Percentiles rank a stretch among this genome's conserved stretches.
Evolutionary conservation across 2,888 invertebrate species (phyloP).

Genomic region (Mesochorus sp.): DNA sequence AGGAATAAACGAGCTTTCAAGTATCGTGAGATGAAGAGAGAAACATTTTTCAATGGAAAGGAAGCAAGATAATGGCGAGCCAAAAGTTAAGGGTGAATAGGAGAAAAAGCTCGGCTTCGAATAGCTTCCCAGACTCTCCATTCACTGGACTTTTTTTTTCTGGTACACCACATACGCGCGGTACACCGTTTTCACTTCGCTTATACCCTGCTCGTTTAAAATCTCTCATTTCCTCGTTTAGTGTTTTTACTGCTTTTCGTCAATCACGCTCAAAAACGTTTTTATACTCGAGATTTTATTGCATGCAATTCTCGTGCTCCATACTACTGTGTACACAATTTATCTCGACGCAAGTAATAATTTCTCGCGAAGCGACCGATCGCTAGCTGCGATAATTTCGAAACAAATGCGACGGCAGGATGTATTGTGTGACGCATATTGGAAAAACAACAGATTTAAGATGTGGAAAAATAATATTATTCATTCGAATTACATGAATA

Average conservation of each 20-base stretch:
- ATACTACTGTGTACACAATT: neutral
- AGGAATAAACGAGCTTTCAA: constrained; percentile 35
- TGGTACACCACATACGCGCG: neutral
- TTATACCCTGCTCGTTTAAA: neutral
- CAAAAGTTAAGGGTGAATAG: neutral
- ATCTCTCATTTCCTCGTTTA: neutral
- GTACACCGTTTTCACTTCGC: neutral
- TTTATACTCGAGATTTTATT: neutral
- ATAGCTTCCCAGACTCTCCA: constrained; percentile 1
- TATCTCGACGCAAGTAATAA: neutral
- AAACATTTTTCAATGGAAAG: constrained; percentile 38
- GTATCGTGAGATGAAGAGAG: neutral
- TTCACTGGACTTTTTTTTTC: constrained; percentile 8
- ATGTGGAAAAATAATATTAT: neutral
- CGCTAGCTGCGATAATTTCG: neutral
- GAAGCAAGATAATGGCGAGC: constrained; percentile 32
- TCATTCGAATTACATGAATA: no score
- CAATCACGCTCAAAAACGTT: neutral
- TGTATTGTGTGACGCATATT: neutral
- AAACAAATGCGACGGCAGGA: neutral
- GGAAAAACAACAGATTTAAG: neutral
- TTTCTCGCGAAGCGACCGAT: neutral
- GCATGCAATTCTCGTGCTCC: neutral
- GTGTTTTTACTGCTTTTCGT: neutral
- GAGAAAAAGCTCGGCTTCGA: constrained; percentile 3